These are phyloP conservation scores for Coturnix japonica DNA, from an alignment of 2,113 vertebrate genomes.

Conservation along the genomic window DNA sequence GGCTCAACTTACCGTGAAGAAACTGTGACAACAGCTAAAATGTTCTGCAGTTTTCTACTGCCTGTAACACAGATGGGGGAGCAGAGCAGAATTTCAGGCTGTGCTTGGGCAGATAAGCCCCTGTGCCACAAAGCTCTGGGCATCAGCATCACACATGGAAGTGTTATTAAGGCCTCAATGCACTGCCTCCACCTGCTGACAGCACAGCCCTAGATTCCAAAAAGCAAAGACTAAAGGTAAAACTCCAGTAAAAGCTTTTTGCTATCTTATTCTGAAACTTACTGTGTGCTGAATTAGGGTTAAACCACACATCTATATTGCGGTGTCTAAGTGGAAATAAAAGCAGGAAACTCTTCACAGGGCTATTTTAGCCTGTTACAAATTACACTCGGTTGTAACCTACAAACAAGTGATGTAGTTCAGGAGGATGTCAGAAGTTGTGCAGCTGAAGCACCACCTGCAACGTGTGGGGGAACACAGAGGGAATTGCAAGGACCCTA, in stretches of 20 bases:
- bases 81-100: background rate
- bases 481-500: background rate
- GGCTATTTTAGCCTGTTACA: background rate
- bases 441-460: background rate
- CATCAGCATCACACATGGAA: rapidly evolving
- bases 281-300: background rate
- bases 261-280: background rate
- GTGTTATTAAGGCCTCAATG: background rate
- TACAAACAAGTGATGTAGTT: rapidly evolving
- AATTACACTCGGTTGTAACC: background rate
- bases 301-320: rapidly evolving
- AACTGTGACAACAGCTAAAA: background rate
- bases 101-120: background rate
- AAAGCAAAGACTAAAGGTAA: background rate
- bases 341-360: background rate
- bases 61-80: background rate
- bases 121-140: background rate
- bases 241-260: background rate
- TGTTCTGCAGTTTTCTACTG: background rate
- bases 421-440: background rate
- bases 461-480: rapidly evolving
- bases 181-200: background rate
- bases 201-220: background rate
- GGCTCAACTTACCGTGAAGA: background rate
- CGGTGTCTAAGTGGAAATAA: background rate